Conservation (phyloP, 2,113 vertebrate genomes). For the Guaruba guarouba region DNA sequence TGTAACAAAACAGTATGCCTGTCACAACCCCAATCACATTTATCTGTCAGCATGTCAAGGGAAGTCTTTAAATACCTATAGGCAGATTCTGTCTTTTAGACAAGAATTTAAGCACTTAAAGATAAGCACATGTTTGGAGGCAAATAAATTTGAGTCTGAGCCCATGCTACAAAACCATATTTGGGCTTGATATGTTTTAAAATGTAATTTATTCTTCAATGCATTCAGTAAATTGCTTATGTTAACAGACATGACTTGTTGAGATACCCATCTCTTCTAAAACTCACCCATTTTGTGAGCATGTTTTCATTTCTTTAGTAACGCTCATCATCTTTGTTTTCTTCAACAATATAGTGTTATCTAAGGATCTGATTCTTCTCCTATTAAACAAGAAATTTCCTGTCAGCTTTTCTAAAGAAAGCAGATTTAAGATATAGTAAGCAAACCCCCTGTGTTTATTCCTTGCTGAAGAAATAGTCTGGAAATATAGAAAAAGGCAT, state of each 20-base stretch:
- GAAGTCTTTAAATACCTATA: background rate
- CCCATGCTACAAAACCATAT: background rate
- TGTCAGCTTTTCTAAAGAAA: background rate
- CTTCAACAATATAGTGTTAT: background rate
- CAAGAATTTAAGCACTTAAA: background rate
- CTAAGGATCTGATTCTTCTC: background rate
- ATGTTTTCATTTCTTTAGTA: background rate
- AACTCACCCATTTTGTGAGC: background rate
- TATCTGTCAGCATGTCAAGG: background rate
- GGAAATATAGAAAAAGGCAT: background rate
- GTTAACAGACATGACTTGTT: background rate
- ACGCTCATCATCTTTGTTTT: background rate
- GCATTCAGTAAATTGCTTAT: background rate
- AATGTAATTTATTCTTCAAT: background rate
- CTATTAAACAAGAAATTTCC: background rate
- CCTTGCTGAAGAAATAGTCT: background rate
- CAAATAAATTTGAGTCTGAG: background rate
- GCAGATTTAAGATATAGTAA: background rate
- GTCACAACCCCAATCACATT: background rate
- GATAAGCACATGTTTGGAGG: background rate
- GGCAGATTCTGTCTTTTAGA: background rate
- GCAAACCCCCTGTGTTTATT: background rate
- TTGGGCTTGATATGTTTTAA: background rate
- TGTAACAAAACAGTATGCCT: background rate
- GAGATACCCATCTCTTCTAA: background rate